These are phyloP conservation scores for Catostylus mosaicus DNA, from an alignment of 30 jellyfish, hydroid and myxozoan species.

Conservation along the genomic window DNA sequence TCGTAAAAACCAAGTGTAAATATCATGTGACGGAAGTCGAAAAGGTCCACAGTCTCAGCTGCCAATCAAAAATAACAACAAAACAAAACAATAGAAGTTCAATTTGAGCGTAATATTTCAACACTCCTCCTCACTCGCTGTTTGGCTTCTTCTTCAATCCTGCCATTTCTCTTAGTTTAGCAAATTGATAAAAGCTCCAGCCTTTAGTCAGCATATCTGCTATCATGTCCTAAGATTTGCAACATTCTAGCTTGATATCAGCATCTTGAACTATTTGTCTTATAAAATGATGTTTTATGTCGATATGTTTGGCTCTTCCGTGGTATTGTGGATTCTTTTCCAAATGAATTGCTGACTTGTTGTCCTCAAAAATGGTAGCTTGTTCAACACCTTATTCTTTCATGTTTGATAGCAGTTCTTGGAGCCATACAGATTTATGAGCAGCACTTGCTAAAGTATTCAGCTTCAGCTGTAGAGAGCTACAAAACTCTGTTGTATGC, in stretches of 20 bases:
- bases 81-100: neutral
- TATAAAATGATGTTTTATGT: slow-evolving; percentile 17
- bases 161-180: slow-evolving; percentile 1
- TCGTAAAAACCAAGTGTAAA: too few relatives aligned
- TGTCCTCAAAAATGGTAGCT: neutral
- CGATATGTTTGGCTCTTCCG: slow-evolving; percentile 27
- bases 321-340: slow-evolving; percentile 12
- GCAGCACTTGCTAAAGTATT: slow-evolving; percentile 8
- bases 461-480: neutral
- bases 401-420: neutral
- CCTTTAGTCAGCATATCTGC: slow-evolving; percentile 28
- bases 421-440: slow-evolving; percentile 6
- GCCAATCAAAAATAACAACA: too few relatives aligned
- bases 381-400: neutral
- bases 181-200: neutral
- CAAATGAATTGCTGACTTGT: neutral
- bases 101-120: neutral
- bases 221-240: slow-evolving; percentile 11
- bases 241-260: neutral
- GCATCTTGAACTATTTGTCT: slow-evolving; percentile 18
- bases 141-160: slow-evolving; percentile 1
- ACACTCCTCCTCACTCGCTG: neutral
- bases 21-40: too few relatives aligned
- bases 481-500: neutral
- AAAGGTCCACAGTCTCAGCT: too few relatives aligned